Evolutionary conservation across 2,888 invertebrate genomes (phyloP), one percentile per base, ranked within the genome.

Genomic region (Ormyrus rosae): DNA sequence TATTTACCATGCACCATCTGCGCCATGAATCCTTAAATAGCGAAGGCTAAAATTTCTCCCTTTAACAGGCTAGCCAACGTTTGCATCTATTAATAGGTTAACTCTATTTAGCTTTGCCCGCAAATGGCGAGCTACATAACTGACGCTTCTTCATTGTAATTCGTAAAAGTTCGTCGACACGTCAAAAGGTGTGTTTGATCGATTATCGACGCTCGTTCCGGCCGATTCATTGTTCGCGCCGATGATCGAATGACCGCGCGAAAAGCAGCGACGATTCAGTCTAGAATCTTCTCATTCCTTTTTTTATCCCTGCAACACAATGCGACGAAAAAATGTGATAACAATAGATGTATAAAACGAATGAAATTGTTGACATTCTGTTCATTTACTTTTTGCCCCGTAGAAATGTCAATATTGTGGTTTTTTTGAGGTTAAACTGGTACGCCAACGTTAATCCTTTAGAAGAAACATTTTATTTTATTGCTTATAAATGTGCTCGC

Each of bases 121-220:
- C n/a, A 13, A 46, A 9, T 50, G 19, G 10, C 51, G 7, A 6
- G 11, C 58, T 46, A 6, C 8, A n/a, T 13, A 45, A 58, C 8
- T 9, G 46, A 6, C 45, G 1, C 48, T 51, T 50, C 58, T 19
- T 45, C 19, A 65, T 71, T 13, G 56, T 10, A 48, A 55, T 45
- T 78, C 8, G 48, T 45, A n/a, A 67, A 73, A 53, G 67, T 79
- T 67, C 60, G 60, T 65, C 78, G 71, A 71, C 77, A 58, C 77
- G 56, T 56, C 13, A 70, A 70, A 70, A 64, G 70, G 63, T 64
- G 77, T 53, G 67, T 67, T 55, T 78, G 68, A 74, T 79, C 74
- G 70, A 80, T 74, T 64, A 80, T 58, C 79, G 74, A 74, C 19
- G 63, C 68, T 67, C 72, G 60, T 58, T 65, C n/a, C 13, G 51